phyloP scores from a whole-genome alignment of 2,113 vertebrate genomes.

The Varanus salvator region DNA sequence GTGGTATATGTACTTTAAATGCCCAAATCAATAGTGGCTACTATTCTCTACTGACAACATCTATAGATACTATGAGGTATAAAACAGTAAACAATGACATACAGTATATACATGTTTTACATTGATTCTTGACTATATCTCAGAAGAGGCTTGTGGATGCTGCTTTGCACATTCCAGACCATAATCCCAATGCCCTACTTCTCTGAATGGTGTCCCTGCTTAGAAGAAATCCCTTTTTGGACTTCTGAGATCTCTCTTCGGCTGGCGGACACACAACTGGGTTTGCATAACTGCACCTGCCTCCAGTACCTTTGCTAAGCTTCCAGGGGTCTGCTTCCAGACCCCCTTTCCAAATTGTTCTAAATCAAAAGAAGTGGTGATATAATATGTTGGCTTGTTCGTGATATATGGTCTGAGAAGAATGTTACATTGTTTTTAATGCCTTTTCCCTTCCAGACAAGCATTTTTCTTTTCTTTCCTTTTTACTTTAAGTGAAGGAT shows the following conservation, averaged over 20 bases:
- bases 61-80: too few relatives aligned
- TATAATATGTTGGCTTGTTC: not conserved
- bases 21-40: not conserved
- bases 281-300: not conserved
- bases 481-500: not conserved
- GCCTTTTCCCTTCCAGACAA: constrained; percentile 8
- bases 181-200: not conserved
- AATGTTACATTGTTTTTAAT: constrained; percentile 9
- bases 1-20: not conserved
- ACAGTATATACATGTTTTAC: not conserved
- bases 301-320: not conserved
- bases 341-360: not conserved
- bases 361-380: not conserved
- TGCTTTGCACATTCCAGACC: too few relatives aligned
- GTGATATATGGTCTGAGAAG: not conserved
- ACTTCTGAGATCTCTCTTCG: not conserved
- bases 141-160: not conserved
- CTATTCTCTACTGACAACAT: not conserved
- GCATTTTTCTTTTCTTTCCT: not conserved
- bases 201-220: not conserved
- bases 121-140: not conserved
- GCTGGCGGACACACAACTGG: too few relatives aligned
- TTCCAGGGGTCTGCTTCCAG: not conserved
- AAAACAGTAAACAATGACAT: not conserved
- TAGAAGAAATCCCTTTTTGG: not conserved